phyloP scores from a whole-genome alignment of 2,797 vertebrate species.

The Bradypus variegatus region DNA sequence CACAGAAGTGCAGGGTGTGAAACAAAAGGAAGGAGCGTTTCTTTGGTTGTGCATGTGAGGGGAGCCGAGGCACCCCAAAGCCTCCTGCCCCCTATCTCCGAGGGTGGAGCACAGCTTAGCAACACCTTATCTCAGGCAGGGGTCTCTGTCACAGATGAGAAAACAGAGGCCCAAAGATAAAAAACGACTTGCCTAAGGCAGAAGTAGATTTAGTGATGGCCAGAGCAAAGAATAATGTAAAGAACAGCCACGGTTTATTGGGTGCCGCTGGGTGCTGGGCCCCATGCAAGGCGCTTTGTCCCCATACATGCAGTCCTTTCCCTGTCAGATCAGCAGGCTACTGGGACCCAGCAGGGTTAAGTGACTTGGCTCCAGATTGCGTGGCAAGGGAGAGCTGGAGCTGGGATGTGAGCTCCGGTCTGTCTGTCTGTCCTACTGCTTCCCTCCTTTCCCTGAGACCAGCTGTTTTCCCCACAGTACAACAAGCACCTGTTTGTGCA shows the following conservation, averaged over 20 bases:
- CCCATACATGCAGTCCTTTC: not conserved
- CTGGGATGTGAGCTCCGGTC: not conserved
- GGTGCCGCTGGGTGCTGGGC: not conserved
- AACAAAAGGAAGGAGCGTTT: not conserved
- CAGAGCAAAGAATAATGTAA: not conserved
- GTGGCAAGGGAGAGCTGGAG: not conserved
- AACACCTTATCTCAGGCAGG: not conserved
- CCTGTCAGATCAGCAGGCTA: not conserved
- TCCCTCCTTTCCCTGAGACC: not conserved
- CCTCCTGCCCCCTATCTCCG: not conserved
- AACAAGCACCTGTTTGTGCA: constrained; percentile 97
- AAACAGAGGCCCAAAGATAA: not conserved
- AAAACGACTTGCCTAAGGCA: not conserved
- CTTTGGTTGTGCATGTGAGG: not conserved
- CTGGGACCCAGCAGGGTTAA: not conserved
- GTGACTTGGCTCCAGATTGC: not conserved
- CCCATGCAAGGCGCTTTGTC: fast-evolving
- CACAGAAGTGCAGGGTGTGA: not conserved
- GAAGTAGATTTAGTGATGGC: too few species aligned
- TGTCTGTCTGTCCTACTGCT: not conserved
- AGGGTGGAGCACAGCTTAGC: not conserved
- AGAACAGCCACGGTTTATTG: too few species aligned
- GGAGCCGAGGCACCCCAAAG: too few species aligned
- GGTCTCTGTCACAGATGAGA: not conserved
- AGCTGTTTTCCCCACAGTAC: constrained; percentile 75